These are phyloP conservation scores for Sphaerophoria rueppellii DNA, from an alignment of 2,888 invertebrate species.

Conservation along the genomic window DNA sequence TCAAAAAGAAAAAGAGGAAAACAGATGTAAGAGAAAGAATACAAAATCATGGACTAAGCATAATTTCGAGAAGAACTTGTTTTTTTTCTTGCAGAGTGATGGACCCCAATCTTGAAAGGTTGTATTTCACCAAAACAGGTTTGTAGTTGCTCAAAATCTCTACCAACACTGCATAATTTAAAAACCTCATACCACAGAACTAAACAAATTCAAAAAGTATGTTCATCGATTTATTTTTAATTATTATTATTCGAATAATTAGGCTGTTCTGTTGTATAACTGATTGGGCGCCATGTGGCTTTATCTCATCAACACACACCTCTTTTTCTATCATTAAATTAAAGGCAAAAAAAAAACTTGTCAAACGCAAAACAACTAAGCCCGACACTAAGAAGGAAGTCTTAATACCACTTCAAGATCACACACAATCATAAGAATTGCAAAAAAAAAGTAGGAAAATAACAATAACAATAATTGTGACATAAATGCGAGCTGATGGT, in stretches of 20 bases:
- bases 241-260: not conserved
- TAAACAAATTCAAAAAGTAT: too few relatives aligned
- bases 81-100: too few relatives aligned
- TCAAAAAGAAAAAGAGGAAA: too few relatives aligned
- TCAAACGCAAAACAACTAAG: not conserved
- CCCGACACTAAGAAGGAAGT: constrained; percentile 17
- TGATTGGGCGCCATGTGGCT: not conserved
- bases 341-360: not conserved
- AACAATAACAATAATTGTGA: constrained; percentile 16
- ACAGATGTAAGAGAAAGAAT: too few relatives aligned
- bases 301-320: not conserved
- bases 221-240: constrained; percentile 6
- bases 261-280: constrained; percentile 8
- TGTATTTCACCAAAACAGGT: too few relatives aligned
- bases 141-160: too few relatives aligned
- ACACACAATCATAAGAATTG: not conserved
- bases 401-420: constrained; percentile 20
- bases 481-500: constrained; percentile 25
- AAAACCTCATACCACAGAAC: too few relatives aligned
- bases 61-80: too few relatives aligned
- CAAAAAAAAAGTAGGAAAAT: not conserved
- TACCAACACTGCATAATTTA: too few relatives aligned
- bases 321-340: not conserved
- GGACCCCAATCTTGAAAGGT: too few relatives aligned
- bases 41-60: too few relatives aligned